Base-by-base conservation (phyloP, 2,888 invertebrate species). In the Eledone cirrhosa region DNA sequence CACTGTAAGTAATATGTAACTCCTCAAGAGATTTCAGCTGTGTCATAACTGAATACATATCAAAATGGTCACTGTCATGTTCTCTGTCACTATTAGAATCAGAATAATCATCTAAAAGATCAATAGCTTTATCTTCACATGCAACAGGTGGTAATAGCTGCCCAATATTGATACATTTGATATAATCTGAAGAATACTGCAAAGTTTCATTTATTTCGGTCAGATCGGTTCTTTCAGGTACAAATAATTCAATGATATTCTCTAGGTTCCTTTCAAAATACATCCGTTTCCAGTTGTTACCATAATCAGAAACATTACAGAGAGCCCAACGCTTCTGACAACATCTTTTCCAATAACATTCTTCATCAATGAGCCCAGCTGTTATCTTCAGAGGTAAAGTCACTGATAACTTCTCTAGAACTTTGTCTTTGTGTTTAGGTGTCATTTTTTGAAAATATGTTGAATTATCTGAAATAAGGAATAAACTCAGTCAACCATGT, bases 101-200 rank as follows among this genome's bases (percentile, higher is more conserved):
- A 13, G 89, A 89, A 0, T 84, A 82, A 75, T 89, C 87, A 81
- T 90, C 90, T 81, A 89, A 88, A 24, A 80, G 78, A 74, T 89
- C 87, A 22, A 87, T 86, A 27, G 85, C 87, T 81, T 89, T 89
- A 5, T 87, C 86, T 13, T 88, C 87, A 48, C 88, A 87, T 80
- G 87, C 84, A 14, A 91, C 89, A 8, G 91, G 91, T 24, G 91
- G 91, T 72, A 91, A 84, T 67, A 91, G 85, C 83, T 91, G 91
- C 41, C 85, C 79, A 24, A 90, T 84, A 77, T 89, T 87, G 19
- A 91, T 78, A 78, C 86, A 87, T 81, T 87, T 87, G 2, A 91
- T 85, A 83, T 87, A 90, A 78, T 89, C 85, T 22, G 88, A 87
- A 65, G 90, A 89, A 16, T 90, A 82, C 24, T 84, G 81, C 4